Conservation (phyloP, 2,113 vertebrate species). For the Choloepus hoffmanni region DNA sequence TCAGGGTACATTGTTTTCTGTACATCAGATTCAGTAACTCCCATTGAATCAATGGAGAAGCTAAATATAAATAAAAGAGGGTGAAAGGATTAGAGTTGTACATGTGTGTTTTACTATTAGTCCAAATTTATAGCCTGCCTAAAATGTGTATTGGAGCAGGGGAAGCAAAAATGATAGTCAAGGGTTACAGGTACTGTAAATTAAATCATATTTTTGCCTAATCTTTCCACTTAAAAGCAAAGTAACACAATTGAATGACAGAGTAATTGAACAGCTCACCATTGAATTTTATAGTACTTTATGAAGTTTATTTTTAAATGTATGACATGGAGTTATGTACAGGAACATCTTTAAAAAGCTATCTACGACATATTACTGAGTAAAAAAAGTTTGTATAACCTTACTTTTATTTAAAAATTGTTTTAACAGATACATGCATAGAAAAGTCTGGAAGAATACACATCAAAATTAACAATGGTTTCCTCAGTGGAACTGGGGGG, state of each 20-base stretch:
- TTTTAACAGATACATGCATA: not conserved
- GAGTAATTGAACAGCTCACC: conserved; percentile 51
- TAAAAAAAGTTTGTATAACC: not conserved
- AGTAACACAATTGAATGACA: not conserved
- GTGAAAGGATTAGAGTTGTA: conserved; percentile 32
- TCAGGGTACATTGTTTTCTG: conserved; percentile 64
- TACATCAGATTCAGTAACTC: conserved; percentile 71
- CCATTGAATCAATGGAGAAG: conserved; percentile 55
- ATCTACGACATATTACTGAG: not conserved
- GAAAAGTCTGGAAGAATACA: not conserved
- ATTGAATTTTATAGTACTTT: conserved; percentile 24
- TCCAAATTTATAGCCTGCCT: not conserved
- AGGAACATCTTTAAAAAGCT: conserved; percentile 23
- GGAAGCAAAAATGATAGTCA: not conserved
- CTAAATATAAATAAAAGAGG: conserved; percentile 76
- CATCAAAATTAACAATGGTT: conserved; percentile 2
- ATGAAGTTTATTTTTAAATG: conserved; percentile 25
- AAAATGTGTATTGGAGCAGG: not conserved
- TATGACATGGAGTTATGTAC: not conserved
- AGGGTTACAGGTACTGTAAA: not conserved
- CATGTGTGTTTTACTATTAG: not conserved
- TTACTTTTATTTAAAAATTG: conserved; percentile 46
- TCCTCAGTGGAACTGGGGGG: not conserved
- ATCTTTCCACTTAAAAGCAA: conserved; percentile 60
- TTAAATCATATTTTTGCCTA: not conserved